Evolutionary conservation across 2,797 vertebrate genomes (phyloP), one percentile per base, ranked within the genome.

Genomic region (Poeciliopsis gracilis): DNA sequence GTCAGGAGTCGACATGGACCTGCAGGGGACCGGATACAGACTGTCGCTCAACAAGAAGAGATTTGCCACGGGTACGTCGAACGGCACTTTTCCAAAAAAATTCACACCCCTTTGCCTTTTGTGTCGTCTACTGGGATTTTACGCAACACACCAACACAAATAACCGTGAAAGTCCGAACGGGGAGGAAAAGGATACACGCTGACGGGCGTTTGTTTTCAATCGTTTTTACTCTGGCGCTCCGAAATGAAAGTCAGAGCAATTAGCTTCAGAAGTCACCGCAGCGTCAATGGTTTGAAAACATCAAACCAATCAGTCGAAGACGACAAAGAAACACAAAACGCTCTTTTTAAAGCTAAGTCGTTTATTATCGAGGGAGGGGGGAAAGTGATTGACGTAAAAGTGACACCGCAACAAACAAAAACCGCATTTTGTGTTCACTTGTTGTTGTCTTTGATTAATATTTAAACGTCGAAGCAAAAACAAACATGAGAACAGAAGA

Each of bases 41-140:
- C 96, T 99, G 53, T 99, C 98, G 13, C 96, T 99, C 85, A 96
- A 95, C 85, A 99, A 99, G 91, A 99, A 98, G 94, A 96, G 98
- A 82, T 99, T 99, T 93, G 96, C 97, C 86, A 97, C 97, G 93
- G 98, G 98, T 99, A 43, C 5, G 16, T 30, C 0, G 30, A 57
- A 8, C 49, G 9, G 12, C 25, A 13, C 55, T 59, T 36, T 66
- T 36, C 0, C 0, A 3, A 0, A 10, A 77, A 20, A 28, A 1
- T 11, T 16, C 30, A 18, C 0, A n/a, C 5, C 12, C 36, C 1
- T 13, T 41, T 20, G 15, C 16, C 33, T 4, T 63, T 20, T 36
- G 61, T 5, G 63, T 23, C 36, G 41, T 5, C 23, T 25, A 5
- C 5, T 41, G 20, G 33, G 36, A 51, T 51, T 51, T 51, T 53